Percentiles rank a stretch among this genome's conserved stretches.
These are phyloP conservation scores for Basileuterus tristriatus DNA, from an alignment of 2,797 vertebrate species.

Conservation along the genomic window DNA sequence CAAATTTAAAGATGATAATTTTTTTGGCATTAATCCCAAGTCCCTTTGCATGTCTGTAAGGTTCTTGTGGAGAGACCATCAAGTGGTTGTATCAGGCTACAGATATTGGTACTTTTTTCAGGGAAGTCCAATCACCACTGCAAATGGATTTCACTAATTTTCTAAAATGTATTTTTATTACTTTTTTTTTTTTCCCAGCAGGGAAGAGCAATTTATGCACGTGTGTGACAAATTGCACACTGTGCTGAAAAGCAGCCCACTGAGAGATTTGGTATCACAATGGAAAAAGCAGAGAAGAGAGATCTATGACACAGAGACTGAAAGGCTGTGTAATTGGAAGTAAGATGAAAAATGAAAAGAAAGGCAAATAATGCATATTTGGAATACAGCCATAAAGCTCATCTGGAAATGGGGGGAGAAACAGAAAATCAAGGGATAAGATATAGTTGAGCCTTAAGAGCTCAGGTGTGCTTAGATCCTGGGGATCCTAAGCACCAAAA, in stretches of 20 bases:
- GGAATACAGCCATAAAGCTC: neutral
- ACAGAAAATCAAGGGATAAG: neutral
- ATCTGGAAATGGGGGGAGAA: neutral
- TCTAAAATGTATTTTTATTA: too few species aligned
- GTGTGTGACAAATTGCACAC: neutral
- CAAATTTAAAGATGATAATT: neutral
- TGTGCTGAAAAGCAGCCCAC: neutral
- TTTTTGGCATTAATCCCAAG: neutral
- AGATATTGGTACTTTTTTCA: neutral
- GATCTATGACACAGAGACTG: neutral
- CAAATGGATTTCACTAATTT: neutral
- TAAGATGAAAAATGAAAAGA: neutral
- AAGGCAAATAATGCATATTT: neutral
- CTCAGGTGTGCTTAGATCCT: neutral
- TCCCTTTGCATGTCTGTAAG: neutral
- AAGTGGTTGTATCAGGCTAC: neutral
- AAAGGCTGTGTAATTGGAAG: neutral
- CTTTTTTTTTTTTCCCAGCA: rapidly evolving
- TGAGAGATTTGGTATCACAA: neutral
- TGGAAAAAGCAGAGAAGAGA: neutral
- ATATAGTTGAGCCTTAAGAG: neutral
- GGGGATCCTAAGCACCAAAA: neutral
- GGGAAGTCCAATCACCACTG: neutral
- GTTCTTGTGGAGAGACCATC: neutral
- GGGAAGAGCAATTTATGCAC: neutral